Conservation (phyloP, 1,140 invertebrate genomes). For the Leptinotarsa lineolata region DNA sequence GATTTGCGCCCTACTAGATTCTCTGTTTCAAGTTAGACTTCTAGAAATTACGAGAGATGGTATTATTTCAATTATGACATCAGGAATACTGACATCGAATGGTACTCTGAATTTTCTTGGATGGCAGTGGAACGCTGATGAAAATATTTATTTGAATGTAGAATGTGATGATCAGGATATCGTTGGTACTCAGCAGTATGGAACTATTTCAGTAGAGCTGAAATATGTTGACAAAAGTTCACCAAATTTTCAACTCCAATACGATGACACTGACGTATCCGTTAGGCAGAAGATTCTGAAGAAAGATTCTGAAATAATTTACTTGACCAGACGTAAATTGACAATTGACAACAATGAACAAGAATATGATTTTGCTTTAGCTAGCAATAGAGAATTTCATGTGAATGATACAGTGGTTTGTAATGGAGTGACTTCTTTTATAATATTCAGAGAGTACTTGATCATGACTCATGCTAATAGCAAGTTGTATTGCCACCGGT, state of each 20-base stretch:
- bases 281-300: neutral
- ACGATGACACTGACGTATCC: constrained; percentile 3
- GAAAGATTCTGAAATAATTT: neutral
- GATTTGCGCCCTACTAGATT: constrained; percentile 25
- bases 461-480: constrained; percentile 33
- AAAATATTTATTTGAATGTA: neutral
- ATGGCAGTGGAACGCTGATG: neutral
- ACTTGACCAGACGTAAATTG: constrained; percentile 11
- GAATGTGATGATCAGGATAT: constrained; percentile 9
- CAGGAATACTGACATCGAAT: neutral
- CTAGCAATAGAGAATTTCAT: constrained; percentile 33
- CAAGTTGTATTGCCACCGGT: constrained; percentile 29
- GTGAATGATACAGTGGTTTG: constrained; percentile 33
- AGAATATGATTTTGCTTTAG: constrained; percentile 25
- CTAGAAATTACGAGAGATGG: constrained; percentile 16
- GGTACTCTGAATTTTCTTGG: neutral
- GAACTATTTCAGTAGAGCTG: no score
- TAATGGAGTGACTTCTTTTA: constrained; percentile 34
- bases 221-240: neutral
- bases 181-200: neutral
- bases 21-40: constrained; percentile 16
- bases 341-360: neutral
- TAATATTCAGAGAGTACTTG: constrained; percentile 35
- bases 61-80: neutral
- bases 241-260: constrained; percentile 5